Percentiles rank a stretch among this genome's conserved stretches.
Conservation (phyloP, 2,888 invertebrate genomes). For the Drosophila longiperda region DNA sequence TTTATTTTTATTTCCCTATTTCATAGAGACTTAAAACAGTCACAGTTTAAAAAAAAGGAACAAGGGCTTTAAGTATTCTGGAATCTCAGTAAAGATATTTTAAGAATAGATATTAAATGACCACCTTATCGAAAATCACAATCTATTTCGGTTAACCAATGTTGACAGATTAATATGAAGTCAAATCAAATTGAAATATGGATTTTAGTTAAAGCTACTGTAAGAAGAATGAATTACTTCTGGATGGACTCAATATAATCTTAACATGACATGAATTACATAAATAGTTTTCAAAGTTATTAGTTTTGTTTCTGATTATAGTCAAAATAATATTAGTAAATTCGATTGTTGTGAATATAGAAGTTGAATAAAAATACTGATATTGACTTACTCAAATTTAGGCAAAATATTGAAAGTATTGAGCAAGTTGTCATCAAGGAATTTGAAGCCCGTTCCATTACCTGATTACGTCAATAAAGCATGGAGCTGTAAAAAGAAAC, state of each 20-base stretch:
- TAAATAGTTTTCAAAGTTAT: background rate
- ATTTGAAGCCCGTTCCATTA: constrained; percentile 16
- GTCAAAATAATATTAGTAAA: background rate
- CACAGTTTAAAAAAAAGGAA: too few species aligned
- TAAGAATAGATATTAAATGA: background rate
- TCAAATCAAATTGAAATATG: background rate
- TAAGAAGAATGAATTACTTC: background rate
- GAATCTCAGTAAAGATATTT: too few species aligned
- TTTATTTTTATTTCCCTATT: background rate
- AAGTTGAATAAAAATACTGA: background rate
- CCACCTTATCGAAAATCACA: background rate
- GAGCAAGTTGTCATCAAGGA: constrained; percentile 4
- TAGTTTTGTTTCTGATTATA: background rate
- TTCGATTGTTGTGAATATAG: background rate
- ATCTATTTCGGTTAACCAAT: too few species aligned
- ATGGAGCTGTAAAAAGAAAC: constrained; percentile 4
- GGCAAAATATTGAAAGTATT: background rate
- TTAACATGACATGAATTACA: background rate
- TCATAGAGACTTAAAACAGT: too few species aligned
- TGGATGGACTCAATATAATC: background rate
- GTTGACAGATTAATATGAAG: background rate
- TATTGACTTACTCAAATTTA: background rate
- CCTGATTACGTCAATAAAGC: constrained; percentile 22
- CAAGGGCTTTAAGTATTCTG: too few species aligned
- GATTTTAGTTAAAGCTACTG: background rate